Evolutionary conservation across 2,888 invertebrate species (phyloP).

Genomic region (Diadromus collaris): DNA sequence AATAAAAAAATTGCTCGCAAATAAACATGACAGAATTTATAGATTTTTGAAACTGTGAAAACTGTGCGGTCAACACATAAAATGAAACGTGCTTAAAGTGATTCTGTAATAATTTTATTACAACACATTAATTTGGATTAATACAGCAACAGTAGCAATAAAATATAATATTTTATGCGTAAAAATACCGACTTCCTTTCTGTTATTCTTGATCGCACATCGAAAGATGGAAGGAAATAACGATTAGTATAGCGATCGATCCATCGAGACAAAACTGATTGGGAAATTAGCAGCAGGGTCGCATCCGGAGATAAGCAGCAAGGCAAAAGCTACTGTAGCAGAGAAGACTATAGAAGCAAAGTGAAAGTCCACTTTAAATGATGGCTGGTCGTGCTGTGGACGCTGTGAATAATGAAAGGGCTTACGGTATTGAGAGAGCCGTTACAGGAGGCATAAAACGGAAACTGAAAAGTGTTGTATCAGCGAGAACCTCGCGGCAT

Average conservation of each 20-base stretch:
- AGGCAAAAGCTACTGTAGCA: slow-evolving; percentile 20
- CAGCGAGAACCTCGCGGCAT: background rate
- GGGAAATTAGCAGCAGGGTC: slow-evolving; percentile 21
- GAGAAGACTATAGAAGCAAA: slow-evolving; percentile 9
- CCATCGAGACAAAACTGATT: background rate
- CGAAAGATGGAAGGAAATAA: background rate
- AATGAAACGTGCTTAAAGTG: too few species aligned
- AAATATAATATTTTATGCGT: too few species aligned
- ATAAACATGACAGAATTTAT: slow-evolving; percentile 14
- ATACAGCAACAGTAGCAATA: too few species aligned
- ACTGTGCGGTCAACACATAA: too few species aligned
- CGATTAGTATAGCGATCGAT: slow-evolving; percentile 20
- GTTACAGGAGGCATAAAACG: slow-evolving; percentile 24
- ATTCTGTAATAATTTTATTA: too few species aligned
- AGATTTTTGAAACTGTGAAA: background rate
- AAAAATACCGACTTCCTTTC: too few species aligned
- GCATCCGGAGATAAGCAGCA: slow-evolving; percentile 15
- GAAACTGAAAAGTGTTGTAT: slow-evolving; percentile 20
- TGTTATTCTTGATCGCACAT: too few species aligned
- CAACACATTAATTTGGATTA: too few species aligned
- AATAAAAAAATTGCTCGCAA: slow-evolving; percentile 13
- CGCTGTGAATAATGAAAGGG: slow-evolving; percentile 38
- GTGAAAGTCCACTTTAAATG: slow-evolving; percentile 56
- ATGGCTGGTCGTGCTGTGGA: slow-evolving; percentile 32
- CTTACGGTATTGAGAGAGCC: slow-evolving; percentile 41